Evolutionary conservation across 2,888 invertebrate genomes (phyloP).

Genomic region (Prosopocoilus inquinatus): DNA sequence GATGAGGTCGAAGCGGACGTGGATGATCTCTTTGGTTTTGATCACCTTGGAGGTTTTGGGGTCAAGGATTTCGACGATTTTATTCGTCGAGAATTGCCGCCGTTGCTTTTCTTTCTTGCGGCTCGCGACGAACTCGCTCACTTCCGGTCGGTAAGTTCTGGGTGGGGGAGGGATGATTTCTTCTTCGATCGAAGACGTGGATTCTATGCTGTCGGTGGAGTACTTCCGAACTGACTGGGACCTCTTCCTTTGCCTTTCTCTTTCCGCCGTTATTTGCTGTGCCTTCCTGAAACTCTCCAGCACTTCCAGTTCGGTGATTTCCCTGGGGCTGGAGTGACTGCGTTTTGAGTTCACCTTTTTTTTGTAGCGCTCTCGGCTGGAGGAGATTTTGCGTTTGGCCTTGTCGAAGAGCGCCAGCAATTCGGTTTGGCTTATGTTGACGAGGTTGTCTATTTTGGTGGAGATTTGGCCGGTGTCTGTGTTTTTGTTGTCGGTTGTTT

Average conservation of each 20-base stretch:
- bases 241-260: slow-evolving; percentile 42
- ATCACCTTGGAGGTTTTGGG: slow-evolving; percentile 44
- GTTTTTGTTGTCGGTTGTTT: neutral
- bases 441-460: slow-evolving; percentile 32
- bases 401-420: slow-evolving; percentile 39
- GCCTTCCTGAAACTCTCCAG: slow-evolving; percentile 54
- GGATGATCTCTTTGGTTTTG: slow-evolving; percentile 32
- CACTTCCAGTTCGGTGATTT: slow-evolving; percentile 59
- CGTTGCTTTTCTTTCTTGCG: neutral
- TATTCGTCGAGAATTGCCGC: slow-evolving; percentile 34
- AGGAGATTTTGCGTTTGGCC: slow-evolving; percentile 42
- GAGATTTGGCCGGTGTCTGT: neutral
- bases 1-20: slow-evolving; percentile 31
- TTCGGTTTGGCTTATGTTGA: slow-evolving; percentile 41
- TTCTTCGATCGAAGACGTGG: slow-evolving; percentile 21
- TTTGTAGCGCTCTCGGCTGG: slow-evolving; percentile 12
- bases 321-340: slow-evolving; percentile 58
- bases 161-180: neutral
- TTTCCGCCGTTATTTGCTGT: slow-evolving; percentile 46
- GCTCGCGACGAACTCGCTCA: slow-evolving; percentile 34
- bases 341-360: slow-evolving; percentile 46
- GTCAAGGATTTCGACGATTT: slow-evolving; percentile 44
- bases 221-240: slow-evolving; percentile 30
- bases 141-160: slow-evolving; percentile 43
- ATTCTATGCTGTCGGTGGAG: slow-evolving; percentile 34